Percentiles rank a stretch among this genome's conserved stretches.
Evolutionary conservation across 2,888 invertebrate genomes (phyloP).

Genomic region (Teleogryllus oceanicus): DNA sequence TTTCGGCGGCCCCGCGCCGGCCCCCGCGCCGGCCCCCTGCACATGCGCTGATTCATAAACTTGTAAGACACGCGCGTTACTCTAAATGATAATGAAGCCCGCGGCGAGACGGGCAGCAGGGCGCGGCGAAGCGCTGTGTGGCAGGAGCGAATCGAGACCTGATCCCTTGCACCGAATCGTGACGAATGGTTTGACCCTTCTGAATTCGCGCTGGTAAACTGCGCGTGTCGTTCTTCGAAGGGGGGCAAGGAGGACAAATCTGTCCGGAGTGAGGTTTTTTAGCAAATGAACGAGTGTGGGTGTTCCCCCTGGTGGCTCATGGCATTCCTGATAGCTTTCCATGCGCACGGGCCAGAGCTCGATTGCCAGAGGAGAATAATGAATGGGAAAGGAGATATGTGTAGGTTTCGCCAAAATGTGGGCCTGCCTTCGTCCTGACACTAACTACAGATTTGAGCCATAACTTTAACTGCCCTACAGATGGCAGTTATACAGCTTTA

Average conservation of each 20-base stretch:
- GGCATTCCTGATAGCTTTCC: too few relatives aligned
- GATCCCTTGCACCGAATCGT: neutral
- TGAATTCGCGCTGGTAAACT: neutral
- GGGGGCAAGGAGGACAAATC: neutral
- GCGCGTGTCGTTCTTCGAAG: neutral
- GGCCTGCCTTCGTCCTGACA: too few relatives aligned
- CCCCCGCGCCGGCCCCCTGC: neutral
- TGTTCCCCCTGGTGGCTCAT: neutral
- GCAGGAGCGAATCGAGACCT: neutral
- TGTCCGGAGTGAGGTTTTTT: neutral
- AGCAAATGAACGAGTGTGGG: neutral
- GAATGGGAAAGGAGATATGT: too few relatives aligned
- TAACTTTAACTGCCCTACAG: too few relatives aligned
- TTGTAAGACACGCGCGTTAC: slow-evolving; percentile 6
- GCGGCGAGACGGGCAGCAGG: neutral
- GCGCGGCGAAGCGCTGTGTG: neutral
- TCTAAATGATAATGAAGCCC: neutral
- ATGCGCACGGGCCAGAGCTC: too few relatives aligned
- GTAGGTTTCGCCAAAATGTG: too few relatives aligned
- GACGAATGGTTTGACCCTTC: neutral
- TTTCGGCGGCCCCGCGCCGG: too few relatives aligned
- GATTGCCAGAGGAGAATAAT: too few relatives aligned
- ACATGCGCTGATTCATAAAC: neutral
- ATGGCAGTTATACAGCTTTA: too few relatives aligned
- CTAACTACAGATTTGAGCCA: too few relatives aligned